Base-by-base conservation (phyloP, 2,888 invertebrate genomes). In the Xanthorhoe designata region DNA sequence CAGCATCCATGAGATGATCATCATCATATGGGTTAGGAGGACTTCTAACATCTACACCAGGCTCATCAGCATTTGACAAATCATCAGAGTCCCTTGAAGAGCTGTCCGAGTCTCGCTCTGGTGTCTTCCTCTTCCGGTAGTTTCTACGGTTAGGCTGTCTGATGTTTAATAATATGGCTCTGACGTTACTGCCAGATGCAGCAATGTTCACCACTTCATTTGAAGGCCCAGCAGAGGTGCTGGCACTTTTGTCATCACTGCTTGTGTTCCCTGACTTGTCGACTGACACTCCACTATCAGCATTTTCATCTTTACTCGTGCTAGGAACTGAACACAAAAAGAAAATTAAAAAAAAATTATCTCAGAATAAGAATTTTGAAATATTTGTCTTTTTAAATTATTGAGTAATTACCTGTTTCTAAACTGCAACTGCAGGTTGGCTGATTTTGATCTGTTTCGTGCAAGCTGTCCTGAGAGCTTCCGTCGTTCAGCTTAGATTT, bases 251-350 rank as follows among this genome's bases (percentile, higher is more conserved):
- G 58, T 90, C 91, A 10, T 93, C 91, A 60, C 90, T 93, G 69
- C 89, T 89, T 0, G 89, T 89, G 69, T 91, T 91, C 73, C 92
- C 94, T n/a, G 92, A 92, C 70, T 92, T 93, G 70, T 92, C 94
- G 2, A 88, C 91, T 5, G 89, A 91, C 24, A 93, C 83, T 6
- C 92, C 94, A 75, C 93, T 94, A 62, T 94, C 93, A 19, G 84
- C 86, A 81, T 90, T 92, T 60, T 92, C 92, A 68, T 92, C 89
- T 75, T 83, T 85, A 75, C 77, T 84, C 17, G 64, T 57, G 64
- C 78, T 72, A 38, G 84, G 77, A 57, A 72, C 82, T 80, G 38
- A 42, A 42, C 13, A 42, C 10, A 42, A 9, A 42, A 42, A 42
- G 0, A 3, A 42, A 42, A 42, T 42, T 10, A 3, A 10, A 35